Evolutionary conservation across 2,888 invertebrate genomes (phyloP).

Genomic region (Creontiades dilutus): DNA sequence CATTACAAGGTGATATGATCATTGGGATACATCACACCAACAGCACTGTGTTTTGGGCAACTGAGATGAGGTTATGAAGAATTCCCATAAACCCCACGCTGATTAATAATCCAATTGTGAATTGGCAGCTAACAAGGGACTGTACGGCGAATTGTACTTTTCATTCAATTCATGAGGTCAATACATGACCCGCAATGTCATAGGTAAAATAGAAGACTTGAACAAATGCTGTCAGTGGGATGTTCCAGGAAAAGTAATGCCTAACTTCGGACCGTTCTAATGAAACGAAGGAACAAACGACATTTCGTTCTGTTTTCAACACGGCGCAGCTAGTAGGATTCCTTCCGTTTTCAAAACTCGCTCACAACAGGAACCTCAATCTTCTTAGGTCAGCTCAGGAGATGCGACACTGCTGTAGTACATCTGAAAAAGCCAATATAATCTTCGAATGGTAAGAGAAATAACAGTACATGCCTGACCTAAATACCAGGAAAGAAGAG

Average conservation of each 20-base stretch:
- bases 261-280: neutral
- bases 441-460: constrained; percentile 58
- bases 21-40: neutral
- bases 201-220: no score
- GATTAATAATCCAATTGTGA: no score
- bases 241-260: no score
- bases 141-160: no score
- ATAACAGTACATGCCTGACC: constrained; percentile 33
- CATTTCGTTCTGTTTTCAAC: constrained; percentile 29
- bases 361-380: constrained; percentile 12
- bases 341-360: constrained; percentile 45
- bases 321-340: constrained; percentile 17
- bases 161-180: no score
- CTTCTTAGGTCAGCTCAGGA: constrained; percentile 25
- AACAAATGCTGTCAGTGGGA: neutral
- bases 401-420: constrained; percentile 17
- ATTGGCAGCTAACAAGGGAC: no score
- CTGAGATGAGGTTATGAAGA: no score
- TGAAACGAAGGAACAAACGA: constrained; percentile 46
- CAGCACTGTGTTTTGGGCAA: neutral
- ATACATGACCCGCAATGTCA: no score
- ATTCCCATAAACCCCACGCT: no score
- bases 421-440: constrained; percentile 69
- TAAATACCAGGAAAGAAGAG: constrained; percentile 33
- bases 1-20: neutral